A percentile compares a stretch with the other conserved stretches of the same genome.
Conservation (phyloP, 2,797 vertebrate species). For the Xenops minutus region DNA sequence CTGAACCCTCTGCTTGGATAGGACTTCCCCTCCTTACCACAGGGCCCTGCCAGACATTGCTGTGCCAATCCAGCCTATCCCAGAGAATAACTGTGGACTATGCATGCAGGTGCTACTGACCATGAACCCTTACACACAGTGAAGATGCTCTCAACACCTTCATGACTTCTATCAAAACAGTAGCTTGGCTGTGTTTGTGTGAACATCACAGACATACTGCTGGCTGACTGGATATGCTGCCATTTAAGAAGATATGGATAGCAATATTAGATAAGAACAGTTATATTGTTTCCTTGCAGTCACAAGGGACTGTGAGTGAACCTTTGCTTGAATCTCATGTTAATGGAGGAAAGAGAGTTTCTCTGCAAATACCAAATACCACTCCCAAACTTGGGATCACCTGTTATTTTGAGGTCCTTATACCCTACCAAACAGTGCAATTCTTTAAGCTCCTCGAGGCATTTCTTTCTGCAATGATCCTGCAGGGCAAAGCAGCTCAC, state of each 20-base stretch:
- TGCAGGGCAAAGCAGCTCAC: neutral
- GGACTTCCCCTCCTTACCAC: neutral
- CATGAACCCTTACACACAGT: neutral
- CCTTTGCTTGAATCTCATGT: neutral
- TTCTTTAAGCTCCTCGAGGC: neutral
- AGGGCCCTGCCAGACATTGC: neutral
- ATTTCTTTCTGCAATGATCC: neutral
- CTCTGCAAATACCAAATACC: neutral
- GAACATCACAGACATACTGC: neutral
- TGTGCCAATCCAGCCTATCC: neutral
- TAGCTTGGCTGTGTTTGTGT: neutral
- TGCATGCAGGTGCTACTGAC: accelerated
- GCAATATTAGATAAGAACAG: neutral
- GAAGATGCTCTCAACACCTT: neutral
- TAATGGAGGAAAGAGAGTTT: neutral
- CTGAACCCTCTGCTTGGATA: neutral
- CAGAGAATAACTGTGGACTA: neutral
- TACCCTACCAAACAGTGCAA: neutral
- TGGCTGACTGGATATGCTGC: neutral
- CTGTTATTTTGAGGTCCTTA: neutral
- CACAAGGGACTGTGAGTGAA: neutral
- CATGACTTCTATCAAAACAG: neutral
- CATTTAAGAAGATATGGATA: neutral
- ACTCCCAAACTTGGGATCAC: neutral
- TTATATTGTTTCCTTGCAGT: neutral